A percentile compares a stretch with the other conserved stretches of the same genome.
Evolutionary conservation across 2,888 invertebrate genomes (phyloP).

Genomic region (Chymomyza caudatula): DNA sequence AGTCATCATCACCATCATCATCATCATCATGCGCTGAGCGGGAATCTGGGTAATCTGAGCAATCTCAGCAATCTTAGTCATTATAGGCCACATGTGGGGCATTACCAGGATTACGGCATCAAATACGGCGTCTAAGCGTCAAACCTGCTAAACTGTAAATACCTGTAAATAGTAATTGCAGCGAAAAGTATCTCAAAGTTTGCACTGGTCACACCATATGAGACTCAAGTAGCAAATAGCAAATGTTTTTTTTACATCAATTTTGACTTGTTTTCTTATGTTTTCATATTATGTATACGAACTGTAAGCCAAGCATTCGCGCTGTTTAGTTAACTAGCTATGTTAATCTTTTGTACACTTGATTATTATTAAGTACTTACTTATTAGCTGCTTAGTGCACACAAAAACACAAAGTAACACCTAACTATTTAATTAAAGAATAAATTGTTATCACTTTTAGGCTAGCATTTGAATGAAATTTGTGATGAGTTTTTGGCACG

Average conservation of each 20-base stretch:
- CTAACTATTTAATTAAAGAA: slow-evolving; percentile 6
- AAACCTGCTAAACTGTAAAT: background rate
- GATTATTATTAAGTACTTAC: slow-evolving; percentile 21
- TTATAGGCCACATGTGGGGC: slow-evolving; percentile 77
- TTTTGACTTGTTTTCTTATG: slow-evolving; percentile 12
- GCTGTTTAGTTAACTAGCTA: background rate
- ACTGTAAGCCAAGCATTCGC: slow-evolving; percentile 22
- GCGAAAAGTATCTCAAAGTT: background rate
- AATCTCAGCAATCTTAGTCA: slow-evolving; percentile 77
- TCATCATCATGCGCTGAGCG: slow-evolving; percentile 75
- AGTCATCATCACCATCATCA: slow-evolving; percentile 75
- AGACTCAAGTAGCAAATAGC: background rate
- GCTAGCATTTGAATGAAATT: slow-evolving; percentile 59
- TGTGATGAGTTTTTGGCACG: slow-evolving; percentile 59
- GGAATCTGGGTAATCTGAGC: slow-evolving; percentile 75
- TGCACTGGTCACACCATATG: background rate
- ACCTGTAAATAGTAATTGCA: slow-evolving; percentile 14
- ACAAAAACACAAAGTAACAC: background rate
- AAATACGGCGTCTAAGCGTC: slow-evolving; percentile 77
- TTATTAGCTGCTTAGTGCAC: background rate
- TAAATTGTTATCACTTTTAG: slow-evolving; percentile 62
- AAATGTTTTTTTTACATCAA: slow-evolving; percentile 1
- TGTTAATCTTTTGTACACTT: slow-evolving; percentile 2
- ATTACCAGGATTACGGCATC: slow-evolving; percentile 78
- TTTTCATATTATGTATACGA: slow-evolving; percentile 36